Percentiles rank a stretch among this genome's conserved stretches.
These are phyloP conservation scores for Quadriops clusia DNA, from an alignment of 2,888 invertebrate species.

Conservation along the genomic window DNA sequence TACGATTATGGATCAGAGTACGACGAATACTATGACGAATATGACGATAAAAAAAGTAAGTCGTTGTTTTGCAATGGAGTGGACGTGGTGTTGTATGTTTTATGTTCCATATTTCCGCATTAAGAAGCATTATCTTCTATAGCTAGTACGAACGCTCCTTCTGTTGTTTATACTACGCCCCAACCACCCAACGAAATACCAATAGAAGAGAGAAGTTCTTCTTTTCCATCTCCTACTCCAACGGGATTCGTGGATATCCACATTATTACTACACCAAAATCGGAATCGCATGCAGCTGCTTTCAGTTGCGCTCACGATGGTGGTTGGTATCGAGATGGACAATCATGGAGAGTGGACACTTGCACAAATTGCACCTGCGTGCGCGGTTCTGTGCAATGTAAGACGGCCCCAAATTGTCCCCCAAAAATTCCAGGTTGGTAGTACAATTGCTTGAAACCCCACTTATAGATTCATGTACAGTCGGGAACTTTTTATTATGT, in stretches of 20 bases:
- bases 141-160: not conserved
- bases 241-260: conserved; percentile 26
- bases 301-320: conserved; percentile 46
- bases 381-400: conserved; percentile 48
- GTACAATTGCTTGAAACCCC: too few species aligned
- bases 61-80: too few species aligned
- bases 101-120: not conserved
- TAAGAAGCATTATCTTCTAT: conserved; percentile 1
- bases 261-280: conserved; percentile 20
- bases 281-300: conserved; percentile 20
- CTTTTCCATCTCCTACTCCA: conserved; percentile 26
- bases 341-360: conserved; percentile 55
- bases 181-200: conserved; percentile 32
- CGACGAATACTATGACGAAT: conserved; percentile 27
- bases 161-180: conserved; percentile 20
- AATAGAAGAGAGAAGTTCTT: conserved; percentile 14
- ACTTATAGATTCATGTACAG: too few species aligned
- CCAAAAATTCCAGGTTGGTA: too few species aligned
- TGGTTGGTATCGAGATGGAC: conserved; percentile 51
- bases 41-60: conserved; percentile 24
- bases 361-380: conserved; percentile 64
- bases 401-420: conserved; percentile 39
- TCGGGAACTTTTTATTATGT: too few species aligned
- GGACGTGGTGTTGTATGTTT: conserved; percentile 1
- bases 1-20: conserved; percentile 27